These are phyloP conservation scores for Aix galericulata DNA, from an alignment of 2,113 vertebrate genomes.

Conservation along the genomic window DNA sequence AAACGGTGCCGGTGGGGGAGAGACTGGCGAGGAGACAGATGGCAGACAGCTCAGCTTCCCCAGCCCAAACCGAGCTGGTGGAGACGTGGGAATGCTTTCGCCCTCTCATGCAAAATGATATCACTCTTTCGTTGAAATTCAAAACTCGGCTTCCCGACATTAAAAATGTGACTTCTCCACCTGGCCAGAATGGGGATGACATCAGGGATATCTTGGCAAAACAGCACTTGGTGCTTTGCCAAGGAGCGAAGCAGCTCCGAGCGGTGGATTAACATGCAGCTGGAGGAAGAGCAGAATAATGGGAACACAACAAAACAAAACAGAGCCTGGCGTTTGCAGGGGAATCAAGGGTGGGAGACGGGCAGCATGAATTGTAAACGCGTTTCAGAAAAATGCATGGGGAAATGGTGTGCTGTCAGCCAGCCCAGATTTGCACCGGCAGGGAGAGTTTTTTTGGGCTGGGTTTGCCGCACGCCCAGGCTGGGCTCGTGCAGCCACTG, in stretches of 20 bases:
- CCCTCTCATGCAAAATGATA: constrained; percentile 47
- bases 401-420: not conserved
- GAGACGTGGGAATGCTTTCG: constrained; percentile 61
- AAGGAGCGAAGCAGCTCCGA: not conserved
- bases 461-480: not conserved
- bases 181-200: constrained; percentile 32
- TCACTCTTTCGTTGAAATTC: not conserved
- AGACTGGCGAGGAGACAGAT: constrained; percentile 61
- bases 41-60: constrained; percentile 60
- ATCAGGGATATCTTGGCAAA: constrained; percentile 26
- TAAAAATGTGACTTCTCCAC: constrained; percentile 52
- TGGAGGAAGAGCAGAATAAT: constrained; percentile 29
- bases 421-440: not conserved
- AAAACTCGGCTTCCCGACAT: constrained; percentile 43
- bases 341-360: not conserved
- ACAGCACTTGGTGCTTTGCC: constrained; percentile 12
- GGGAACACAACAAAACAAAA: constrained; percentile 20
- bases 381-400: not conserved
- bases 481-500: rapidly evolving
- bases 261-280: constrained; percentile 41
- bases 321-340: not conserved
- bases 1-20: constrained; percentile 28
- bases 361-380: not conserved
- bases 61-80: constrained; percentile 44
- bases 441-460: not conserved